phyloP scores from a whole-genome alignment of 2,888 invertebrate species.

The Abrostola tripartita region DNA sequence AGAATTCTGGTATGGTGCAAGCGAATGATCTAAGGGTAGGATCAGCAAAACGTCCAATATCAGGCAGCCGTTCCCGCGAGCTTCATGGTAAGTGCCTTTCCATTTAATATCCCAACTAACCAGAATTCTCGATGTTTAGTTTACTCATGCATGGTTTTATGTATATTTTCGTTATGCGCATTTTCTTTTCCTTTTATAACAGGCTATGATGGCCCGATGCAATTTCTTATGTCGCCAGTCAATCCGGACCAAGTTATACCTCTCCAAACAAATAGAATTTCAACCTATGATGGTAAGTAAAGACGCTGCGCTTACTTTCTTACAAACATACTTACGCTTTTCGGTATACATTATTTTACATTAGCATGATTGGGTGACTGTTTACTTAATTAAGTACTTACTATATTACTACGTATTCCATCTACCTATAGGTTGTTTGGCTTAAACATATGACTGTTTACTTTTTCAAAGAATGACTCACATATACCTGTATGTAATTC shows the following conservation, averaged over 20 bases:
- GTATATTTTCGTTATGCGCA: slow-evolving; percentile 74
- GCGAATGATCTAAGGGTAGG: slow-evolving; percentile 93
- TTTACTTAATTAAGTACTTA: slow-evolving; percentile 21
- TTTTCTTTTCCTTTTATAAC: slow-evolving; percentile 72
- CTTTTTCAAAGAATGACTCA: not conserved
- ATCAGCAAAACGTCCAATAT: slow-evolving; percentile 91
- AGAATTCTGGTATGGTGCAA: slow-evolving; percentile 95
- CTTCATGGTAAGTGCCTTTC: slow-evolving; percentile 88
- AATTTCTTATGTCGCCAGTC: slow-evolving; percentile 94
- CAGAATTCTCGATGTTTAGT: slow-evolving; percentile 55
- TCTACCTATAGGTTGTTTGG: not conserved
- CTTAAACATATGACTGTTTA: not conserved
- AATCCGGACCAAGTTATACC: slow-evolving; percentile 93
- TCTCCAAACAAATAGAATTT: slow-evolving; percentile 86
- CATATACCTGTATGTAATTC: not conserved
- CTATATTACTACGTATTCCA: slow-evolving; percentile 9
- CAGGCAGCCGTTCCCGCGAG: slow-evolving; percentile 90
- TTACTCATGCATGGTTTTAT: slow-evolving; percentile 68
- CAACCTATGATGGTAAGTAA: slow-evolving; percentile 86
- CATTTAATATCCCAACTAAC: slow-evolving; percentile 12
- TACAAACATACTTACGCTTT: slow-evolving; percentile 41
- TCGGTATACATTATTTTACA: slow-evolving; percentile 41
- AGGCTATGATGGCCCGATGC: slow-evolving; percentile 96
- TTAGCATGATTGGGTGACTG: slow-evolving; percentile 46
- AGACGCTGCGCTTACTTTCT: slow-evolving; percentile 40